Conservation (phyloP, 2,113 vertebrate species). For the Ctenomys sociabilis region DNA sequence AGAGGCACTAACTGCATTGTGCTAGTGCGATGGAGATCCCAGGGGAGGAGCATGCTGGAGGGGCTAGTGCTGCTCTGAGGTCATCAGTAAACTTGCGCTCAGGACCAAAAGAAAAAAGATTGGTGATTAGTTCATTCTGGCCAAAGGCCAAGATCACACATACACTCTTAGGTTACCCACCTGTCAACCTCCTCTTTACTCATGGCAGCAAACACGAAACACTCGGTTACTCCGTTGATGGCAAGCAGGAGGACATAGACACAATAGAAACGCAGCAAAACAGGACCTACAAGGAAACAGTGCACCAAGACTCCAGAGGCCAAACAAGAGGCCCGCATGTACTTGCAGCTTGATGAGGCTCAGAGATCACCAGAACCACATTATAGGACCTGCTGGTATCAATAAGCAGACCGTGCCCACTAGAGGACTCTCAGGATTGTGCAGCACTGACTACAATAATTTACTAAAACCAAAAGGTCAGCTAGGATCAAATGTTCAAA, state of each 20-base stretch:
- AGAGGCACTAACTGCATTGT: neutral
- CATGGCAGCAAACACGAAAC: slow-evolving; percentile 97
- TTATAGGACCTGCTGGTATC: neutral
- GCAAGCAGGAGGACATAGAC: slow-evolving; percentile 95
- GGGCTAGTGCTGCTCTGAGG: neutral
- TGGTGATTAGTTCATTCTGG: neutral
- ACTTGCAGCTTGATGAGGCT: neutral
- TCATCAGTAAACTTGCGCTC: neutral
- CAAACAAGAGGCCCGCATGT: neutral
- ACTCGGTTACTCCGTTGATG: slow-evolving; percentile 96
- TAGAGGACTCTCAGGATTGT: slow-evolving; percentile 15
- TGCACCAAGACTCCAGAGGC: neutral
- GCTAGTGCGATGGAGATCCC: neutral
- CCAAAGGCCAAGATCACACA: neutral
- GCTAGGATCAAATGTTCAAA: slow-evolving; percentile 16
- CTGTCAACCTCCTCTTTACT: slow-evolving; percentile 96
- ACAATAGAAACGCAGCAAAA: slow-evolving; percentile 92
- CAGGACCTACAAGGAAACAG: slow-evolving; percentile 89
- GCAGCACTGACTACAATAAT: slow-evolving; percentile 32
- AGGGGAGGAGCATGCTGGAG: neutral
- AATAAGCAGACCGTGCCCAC: neutral
- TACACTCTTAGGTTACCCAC: slow-evolving; percentile 82
- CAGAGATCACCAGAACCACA: neutral
- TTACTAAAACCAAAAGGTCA: slow-evolving; percentile 24
- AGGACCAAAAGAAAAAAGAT: neutral